Conservation (phyloP, 2,888 invertebrate species). For the Oligia latruncula region DNA sequence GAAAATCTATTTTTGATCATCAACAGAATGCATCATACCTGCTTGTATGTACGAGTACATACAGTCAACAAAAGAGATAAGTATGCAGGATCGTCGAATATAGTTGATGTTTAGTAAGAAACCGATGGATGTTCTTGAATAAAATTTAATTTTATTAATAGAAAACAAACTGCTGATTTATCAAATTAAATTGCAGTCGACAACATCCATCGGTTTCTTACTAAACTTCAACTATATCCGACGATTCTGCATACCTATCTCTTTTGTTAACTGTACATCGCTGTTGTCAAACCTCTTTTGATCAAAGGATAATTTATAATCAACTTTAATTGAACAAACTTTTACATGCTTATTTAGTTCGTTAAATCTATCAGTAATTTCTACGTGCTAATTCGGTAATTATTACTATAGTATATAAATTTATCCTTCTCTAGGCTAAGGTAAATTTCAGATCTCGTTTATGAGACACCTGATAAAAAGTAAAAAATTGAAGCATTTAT, state of each 20-base stretch:
- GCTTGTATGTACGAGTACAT: background rate
- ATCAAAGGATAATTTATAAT: conserved; percentile 25
- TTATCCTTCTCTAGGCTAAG: background rate
- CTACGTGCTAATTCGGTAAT: background rate
- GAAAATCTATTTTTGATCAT: conserved; percentile 74
- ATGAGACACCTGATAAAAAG: background rate
- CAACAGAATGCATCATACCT: conserved; percentile 48
- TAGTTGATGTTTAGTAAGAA: too few relatives aligned
- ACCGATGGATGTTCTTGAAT: too few relatives aligned
- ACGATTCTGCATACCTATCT: too few relatives aligned
- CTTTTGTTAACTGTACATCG: background rate
- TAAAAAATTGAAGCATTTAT: background rate
- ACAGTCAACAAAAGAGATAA: too few relatives aligned
- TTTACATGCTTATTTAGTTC: background rate
- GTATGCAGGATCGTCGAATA: too few relatives aligned
- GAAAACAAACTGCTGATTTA: too few relatives aligned
- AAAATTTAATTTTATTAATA: too few relatives aligned
- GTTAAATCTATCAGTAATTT: background rate
- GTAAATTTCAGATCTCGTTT: background rate
- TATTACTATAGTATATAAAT: background rate
- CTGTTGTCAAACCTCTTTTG: conserved; percentile 8
- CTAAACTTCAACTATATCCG: too few relatives aligned
- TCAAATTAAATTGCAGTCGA: too few relatives aligned
- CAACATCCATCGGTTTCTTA: too few relatives aligned
- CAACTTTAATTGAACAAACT: conserved; percentile 6